Evolutionary conservation across 1,140 invertebrate species (phyloP).

Genomic region (Apocrypta bakeri): DNA sequence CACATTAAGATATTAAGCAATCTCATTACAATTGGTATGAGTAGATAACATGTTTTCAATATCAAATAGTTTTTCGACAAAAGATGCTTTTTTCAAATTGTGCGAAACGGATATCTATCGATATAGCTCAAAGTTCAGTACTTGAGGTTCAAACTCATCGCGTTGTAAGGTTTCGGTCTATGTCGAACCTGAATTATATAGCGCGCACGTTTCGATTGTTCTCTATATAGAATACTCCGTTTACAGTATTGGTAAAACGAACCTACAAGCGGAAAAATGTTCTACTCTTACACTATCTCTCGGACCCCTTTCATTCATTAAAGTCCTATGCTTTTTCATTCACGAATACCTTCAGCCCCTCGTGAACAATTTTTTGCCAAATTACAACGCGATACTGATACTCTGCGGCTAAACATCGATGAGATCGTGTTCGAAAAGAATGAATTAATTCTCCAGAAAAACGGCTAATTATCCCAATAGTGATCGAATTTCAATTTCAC

Average conservation of each 20-base stretch:
- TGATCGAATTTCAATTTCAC: conserved; percentile 30
- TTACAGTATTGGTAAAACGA: background rate
- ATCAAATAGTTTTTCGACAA: no score
- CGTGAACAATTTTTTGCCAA: background rate
- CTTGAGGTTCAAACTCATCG: no score
- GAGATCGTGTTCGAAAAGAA: conserved; percentile 19
- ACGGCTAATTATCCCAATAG: conserved; percentile 3
- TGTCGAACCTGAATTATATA: background rate
- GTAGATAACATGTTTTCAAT: no score
- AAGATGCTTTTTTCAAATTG: no score
- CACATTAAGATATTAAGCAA: no score
- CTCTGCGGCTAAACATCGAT: background rate
- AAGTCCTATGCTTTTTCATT: conserved; percentile 9
- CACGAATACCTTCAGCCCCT: background rate
- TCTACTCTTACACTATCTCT: conserved; percentile 30
- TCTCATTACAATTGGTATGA: no score
- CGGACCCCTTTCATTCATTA: conserved; percentile 15
- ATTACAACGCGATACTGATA: background rate
- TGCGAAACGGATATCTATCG: no score
- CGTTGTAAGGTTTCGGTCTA: background rate
- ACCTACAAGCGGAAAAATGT: conserved; percentile 27
- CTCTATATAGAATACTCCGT: background rate
- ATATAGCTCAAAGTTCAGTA: no score
- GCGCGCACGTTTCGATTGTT: background rate
- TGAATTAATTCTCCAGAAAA: background rate